Evolutionary conservation across 2,888 invertebrate species (phyloP).

Genomic region (Plebejus argus): DNA sequence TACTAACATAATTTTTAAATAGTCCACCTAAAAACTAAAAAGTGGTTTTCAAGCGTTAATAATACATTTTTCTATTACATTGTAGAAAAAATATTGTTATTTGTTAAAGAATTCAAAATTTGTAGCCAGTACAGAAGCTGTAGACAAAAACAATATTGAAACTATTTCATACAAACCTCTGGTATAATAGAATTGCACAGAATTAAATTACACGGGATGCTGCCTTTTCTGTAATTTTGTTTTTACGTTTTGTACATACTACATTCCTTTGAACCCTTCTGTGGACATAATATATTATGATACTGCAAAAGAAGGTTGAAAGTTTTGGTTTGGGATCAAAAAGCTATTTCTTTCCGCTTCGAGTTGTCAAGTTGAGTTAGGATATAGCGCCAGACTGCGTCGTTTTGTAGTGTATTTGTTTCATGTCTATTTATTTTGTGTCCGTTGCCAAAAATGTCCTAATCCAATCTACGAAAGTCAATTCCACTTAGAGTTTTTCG

Average conservation of each 20-base stretch:
- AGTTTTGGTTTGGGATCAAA: slow-evolving; percentile 63
- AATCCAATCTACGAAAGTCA: not conserved
- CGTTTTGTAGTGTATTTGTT: not conserved
- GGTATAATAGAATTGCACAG: not conserved
- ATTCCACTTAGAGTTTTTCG: not conserved
- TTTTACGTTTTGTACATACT: slow-evolving; percentile 25
- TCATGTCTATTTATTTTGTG: slow-evolving; percentile 10
- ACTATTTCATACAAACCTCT: slow-evolving; percentile 10
- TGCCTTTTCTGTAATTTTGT: not conserved
- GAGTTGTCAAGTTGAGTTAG: slow-evolving; percentile 70
- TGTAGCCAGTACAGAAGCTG: not conserved
- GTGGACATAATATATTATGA: slow-evolving; percentile 40
- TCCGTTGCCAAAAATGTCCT: not conserved
- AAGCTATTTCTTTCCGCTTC: slow-evolving; percentile 60
- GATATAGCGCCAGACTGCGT: slow-evolving; percentile 62
- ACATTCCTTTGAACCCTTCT: slow-evolving; percentile 36
- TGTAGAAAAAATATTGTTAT: too few species aligned
- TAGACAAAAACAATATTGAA: not conserved
- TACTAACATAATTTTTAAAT: too few species aligned
- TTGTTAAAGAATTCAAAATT: not conserved
- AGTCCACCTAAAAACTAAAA: too few species aligned
- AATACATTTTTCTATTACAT: too few species aligned
- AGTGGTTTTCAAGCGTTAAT: too few species aligned
- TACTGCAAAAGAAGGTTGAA: slow-evolving; percentile 41
- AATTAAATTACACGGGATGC: slow-evolving; percentile 16